These are phyloP conservation scores for Oryctes rhinoceros DNA, from an alignment of 1,140 invertebrate genomes.

Conservation along the genomic window DNA sequence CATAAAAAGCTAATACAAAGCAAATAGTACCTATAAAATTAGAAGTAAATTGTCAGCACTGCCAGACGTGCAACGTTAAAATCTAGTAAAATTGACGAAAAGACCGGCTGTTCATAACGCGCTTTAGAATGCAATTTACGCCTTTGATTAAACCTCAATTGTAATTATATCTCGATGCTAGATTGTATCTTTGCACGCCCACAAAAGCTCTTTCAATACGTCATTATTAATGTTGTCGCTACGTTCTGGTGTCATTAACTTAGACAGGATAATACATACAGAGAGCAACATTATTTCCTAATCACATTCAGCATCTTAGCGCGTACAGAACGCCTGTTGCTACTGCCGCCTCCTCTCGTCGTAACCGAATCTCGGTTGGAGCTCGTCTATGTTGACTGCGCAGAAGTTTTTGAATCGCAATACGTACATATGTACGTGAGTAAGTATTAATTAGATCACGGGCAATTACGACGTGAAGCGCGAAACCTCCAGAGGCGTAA, in stretches of 20 bases:
- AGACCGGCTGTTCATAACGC: too few species aligned
- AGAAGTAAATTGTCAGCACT: too few species aligned
- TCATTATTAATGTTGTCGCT: constrained; percentile 11
- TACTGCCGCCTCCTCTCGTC: background rate
- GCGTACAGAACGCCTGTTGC: background rate
- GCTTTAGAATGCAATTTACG: background rate
- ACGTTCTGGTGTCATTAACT: constrained; percentile 5
- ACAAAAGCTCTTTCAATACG: constrained; percentile 20
- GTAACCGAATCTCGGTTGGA: background rate
- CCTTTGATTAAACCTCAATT: constrained; percentile 16
- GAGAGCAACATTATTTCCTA: constrained; percentile 29
- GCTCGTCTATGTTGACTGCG: background rate
- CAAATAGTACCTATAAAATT: too few species aligned
- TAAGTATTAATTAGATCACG: constrained; percentile 7
- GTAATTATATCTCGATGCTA: constrained; percentile 14
- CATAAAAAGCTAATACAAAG: too few species aligned
- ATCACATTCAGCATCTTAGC: constrained; percentile 3
- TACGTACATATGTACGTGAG: background rate
- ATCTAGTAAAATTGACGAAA: too few species aligned
- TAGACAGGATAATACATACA: constrained; percentile 34
- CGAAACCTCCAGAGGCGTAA: background rate
- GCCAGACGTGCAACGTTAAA: too few species aligned
- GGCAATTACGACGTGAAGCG: background rate
- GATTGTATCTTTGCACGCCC: background rate
- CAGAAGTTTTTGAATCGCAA: background rate